These are phyloP conservation scores for Archaeoteleia sp. DNA, from an alignment of 2,888 invertebrate species.

Conservation along the genomic window DNA sequence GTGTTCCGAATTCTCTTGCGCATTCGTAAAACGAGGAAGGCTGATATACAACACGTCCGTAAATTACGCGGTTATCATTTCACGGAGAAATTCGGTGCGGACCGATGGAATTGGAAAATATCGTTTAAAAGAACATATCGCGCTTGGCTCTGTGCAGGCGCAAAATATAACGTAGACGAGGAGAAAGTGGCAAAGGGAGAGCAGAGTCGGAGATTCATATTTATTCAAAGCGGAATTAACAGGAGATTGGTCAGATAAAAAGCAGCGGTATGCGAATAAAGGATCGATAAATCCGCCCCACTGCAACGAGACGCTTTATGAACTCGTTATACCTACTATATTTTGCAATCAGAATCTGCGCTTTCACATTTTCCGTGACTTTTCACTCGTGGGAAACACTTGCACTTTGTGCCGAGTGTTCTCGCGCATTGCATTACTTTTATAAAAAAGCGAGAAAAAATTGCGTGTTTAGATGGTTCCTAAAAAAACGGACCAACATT, in stretches of 20 bases:
- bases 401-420: too few species aligned
- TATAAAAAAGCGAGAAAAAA: too few species aligned
- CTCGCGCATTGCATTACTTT: not conserved
- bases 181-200: slow-evolving; percentile 51
- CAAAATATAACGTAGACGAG: slow-evolving; percentile 34
- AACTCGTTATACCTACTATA: slow-evolving; percentile 56
- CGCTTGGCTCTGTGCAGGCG: slow-evolving; percentile 3
- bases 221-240: slow-evolving; percentile 55
- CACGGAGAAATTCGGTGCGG: slow-evolving; percentile 40
- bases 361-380: slow-evolving; percentile 1
- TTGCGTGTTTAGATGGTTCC: too few species aligned
- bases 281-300: slow-evolving; percentile 59
- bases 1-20: slow-evolving; percentile 10
- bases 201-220: slow-evolving; percentile 51
- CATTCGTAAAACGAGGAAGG: slow-evolving; percentile 23
- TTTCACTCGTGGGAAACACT: too few species aligned
- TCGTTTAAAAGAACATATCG: slow-evolving; percentile 48
- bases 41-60: slow-evolving; percentile 40
- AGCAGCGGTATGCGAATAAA: slow-evolving; percentile 41
- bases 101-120: slow-evolving; percentile 53
- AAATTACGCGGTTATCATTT: slow-evolving; percentile 51
- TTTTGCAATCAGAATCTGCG: slow-evolving; percentile 34
- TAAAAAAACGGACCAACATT: too few species aligned
- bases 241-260: slow-evolving; percentile 54
- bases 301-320: slow-evolving; percentile 59